phyloP scores from a whole-genome alignment of 2,113 vertebrate genomes.

The Panthera leo region DNA sequence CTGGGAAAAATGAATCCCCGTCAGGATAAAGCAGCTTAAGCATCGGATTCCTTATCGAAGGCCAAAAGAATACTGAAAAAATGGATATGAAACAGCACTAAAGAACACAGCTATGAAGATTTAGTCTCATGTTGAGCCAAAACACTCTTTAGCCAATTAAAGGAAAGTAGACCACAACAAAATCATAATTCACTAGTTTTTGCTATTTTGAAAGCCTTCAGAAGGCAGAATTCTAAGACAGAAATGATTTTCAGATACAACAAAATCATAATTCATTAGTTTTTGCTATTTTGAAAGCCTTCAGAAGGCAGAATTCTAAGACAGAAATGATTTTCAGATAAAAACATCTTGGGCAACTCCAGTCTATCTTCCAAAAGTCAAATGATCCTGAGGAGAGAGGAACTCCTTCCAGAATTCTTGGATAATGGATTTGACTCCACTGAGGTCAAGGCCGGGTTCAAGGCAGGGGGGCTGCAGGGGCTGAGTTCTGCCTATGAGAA shows the following conservation, averaged over 20 bases:
- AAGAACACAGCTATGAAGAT: neutral
- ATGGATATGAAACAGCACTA: neutral
- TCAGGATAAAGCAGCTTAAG: neutral
- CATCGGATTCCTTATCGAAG: neutral
- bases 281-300: slow-evolving; percentile 39
- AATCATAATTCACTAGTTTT: neutral
- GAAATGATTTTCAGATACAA: slow-evolving; percentile 37
- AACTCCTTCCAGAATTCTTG: neutral
- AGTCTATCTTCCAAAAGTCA: neutral
- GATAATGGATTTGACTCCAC: neutral
- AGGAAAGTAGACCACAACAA: neutral
- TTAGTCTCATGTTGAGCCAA: neutral
- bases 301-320: slow-evolving; percentile 13
- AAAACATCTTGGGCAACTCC: neutral
- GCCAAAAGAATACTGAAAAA: neutral
- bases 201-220: slow-evolving; percentile 40
- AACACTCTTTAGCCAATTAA: neutral
- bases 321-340: slow-evolving; percentile 33
- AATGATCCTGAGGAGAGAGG: neutral
- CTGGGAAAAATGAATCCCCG: neutral
- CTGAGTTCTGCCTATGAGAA: neutral
- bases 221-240: slow-evolving; percentile 8
- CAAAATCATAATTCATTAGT: neutral
- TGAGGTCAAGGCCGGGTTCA: neutral
- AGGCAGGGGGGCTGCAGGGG: neutral